Base-by-base conservation (phyloP, 2,113 vertebrate genomes). In the Sinosuthora webbiana region DNA sequence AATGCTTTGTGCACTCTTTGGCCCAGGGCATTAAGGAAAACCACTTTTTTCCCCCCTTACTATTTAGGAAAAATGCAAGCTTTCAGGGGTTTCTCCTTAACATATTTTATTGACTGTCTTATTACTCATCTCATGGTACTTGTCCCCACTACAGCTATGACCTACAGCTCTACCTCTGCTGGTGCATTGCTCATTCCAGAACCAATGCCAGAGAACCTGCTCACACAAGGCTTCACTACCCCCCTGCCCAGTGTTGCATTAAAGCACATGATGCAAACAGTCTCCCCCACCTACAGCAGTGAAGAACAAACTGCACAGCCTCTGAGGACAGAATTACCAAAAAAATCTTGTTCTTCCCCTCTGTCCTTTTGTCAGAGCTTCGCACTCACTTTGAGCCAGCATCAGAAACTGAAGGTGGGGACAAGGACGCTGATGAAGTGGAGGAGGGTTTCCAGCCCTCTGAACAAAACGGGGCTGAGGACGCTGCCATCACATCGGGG, bases 371-470 rank as follows among this genome's bases (percentile, higher is more conserved):
- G 22, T 35, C 94, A 99, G 99, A 99, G 97, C 98, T 99, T 85
- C 98, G 77, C 91, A 97, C 98, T 80, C 98, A 99, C 97, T 99
- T 99, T 50, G 99, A 99, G 62, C 98, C 99, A 15, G 95, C 97
- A 1, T 98, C 98, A 6, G 99, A 99, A 96, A 98, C 97, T 0
- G 98, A 99, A 93, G 98, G 98, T 15, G 98, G 97, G 6, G 98
- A 99, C 60, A 99, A 99, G 88, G 98, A 98, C 0, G n/a, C 63
- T 1, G 98, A 98, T 3, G 98, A 99, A 70, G 97, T 92, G 37
- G 98, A 99, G 13, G 98, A 98, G 28, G 97, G 98, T 68, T 98
- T 97, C 62, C 95, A 95, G 7, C 96, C 96, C 15, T 35, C 52
- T 27, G 97, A 98, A 23, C 93, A 84, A 8, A 81, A 94, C 0